Evolutionary conservation across 2,797 vertebrate genomes (phyloP).

Genomic region (Sylvia borin): DNA sequence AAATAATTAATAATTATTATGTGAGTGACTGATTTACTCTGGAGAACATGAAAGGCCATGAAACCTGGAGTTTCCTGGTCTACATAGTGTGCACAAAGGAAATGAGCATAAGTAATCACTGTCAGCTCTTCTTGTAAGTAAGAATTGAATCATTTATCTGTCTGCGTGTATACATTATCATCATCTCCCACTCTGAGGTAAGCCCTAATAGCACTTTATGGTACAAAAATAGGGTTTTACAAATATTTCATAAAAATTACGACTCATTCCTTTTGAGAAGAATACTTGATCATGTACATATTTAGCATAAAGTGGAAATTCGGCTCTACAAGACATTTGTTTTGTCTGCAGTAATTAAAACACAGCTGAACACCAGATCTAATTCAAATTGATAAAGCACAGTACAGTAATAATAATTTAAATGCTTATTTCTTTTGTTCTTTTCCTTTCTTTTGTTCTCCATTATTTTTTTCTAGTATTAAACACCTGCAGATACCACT

Average conservation of each 20-base stretch:
- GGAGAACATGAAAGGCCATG: conserved; percentile 75
- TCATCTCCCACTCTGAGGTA: conserved; percentile 70
- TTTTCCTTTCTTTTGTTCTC: neutral
- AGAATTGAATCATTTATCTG: conserved; percentile 89
- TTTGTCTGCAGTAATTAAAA: neutral
- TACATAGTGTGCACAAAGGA: conserved; percentile 72
- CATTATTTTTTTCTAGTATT: neutral
- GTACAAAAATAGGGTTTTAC: conserved; percentile 66
- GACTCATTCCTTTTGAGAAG: neutral
- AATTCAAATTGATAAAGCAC: neutral
- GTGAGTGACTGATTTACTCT: conserved; percentile 78
- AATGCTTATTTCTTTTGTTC: neutral
- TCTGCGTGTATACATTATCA: conserved; percentile 81
- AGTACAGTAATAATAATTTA: neutral
- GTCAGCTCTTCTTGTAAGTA: conserved; percentile 84
- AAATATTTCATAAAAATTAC: conserved; percentile 58
- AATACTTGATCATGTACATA: neutral
- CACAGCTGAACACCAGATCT: neutral
- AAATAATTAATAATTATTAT: conserved; percentile 81
- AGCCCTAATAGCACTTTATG: conserved; percentile 69
- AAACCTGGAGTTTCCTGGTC: conserved; percentile 75
- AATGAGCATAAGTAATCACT: conserved; percentile 86
- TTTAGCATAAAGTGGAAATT: neutral
- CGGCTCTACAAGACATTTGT: neutral
- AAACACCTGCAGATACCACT: neutral